A percentile compares a stretch with the other conserved stretches of the same genome.
These are phyloP conservation scores for Grus americana DNA, from an alignment of 2,113 vertebrate species.

Conservation along the genomic window DNA sequence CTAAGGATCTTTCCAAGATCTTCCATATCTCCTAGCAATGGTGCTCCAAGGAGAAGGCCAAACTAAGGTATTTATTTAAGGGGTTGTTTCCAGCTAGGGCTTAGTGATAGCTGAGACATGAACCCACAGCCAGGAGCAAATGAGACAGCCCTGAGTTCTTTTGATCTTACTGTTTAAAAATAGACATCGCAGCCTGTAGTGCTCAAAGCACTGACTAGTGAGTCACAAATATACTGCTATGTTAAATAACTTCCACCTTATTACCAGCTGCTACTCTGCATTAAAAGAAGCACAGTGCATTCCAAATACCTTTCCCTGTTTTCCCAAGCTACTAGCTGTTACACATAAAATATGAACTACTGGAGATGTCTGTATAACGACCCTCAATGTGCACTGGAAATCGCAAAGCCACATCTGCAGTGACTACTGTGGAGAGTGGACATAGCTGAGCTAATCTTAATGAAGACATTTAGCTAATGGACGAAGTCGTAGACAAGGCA, in stretches of 20 bases:
- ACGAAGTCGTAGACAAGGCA: not conserved
- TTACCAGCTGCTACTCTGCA: slow-evolving; percentile 13
- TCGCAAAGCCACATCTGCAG: not conserved
- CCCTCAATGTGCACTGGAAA: not conserved
- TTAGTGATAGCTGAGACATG: not conserved
- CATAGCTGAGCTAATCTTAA: not conserved
- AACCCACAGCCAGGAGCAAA: not conserved
- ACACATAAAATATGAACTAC: not conserved
- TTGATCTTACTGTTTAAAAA: slow-evolving; percentile 49
- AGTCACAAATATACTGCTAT: slow-evolving; percentile 26
- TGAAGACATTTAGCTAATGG: not conserved
- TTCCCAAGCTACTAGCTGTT: not conserved
- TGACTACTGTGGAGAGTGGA: not conserved
- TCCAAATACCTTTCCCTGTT: not conserved
- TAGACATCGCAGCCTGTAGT: not conserved
- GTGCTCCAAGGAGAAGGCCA: not conserved
- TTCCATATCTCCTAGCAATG: slow-evolving; percentile 6
- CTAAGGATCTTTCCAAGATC: not conserved
- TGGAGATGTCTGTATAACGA: not conserved
- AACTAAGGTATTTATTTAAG: not conserved
- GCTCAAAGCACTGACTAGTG: not conserved
- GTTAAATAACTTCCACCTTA: slow-evolving; percentile 37
- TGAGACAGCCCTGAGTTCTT: not conserved
- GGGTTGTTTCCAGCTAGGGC: not conserved
- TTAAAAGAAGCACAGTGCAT: not conserved